These are phyloP conservation scores for Eupithecia abbreviata DNA, from an alignment of 2,888 invertebrate species.

Conservation along the genomic window DNA sequence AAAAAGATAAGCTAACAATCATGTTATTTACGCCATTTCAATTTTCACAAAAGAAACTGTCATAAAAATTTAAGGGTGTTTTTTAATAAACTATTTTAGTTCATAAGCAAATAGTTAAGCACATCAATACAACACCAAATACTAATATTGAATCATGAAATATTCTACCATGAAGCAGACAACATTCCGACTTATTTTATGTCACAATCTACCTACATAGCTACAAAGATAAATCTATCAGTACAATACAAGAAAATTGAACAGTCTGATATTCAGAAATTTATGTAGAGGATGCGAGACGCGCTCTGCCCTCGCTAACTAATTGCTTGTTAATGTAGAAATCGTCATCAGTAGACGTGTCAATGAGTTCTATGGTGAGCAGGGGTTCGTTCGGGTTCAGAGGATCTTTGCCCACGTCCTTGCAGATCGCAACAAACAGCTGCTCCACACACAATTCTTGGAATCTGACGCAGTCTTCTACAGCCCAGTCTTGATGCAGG, in stretches of 20 bases:
- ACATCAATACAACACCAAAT: background rate
- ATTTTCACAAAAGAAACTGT: background rate
- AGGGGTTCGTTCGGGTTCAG: slow-evolving; percentile 85
- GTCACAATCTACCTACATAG: slow-evolving; percentile 5
- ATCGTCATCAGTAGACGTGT: slow-evolving; percentile 87
- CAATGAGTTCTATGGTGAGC: slow-evolving; percentile 87
- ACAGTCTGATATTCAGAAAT: slow-evolving; percentile 18
- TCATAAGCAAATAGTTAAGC: background rate
- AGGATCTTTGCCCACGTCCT: slow-evolving; percentile 85
- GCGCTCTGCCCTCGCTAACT: slow-evolving; percentile 85
- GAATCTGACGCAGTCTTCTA: slow-evolving; percentile 89
- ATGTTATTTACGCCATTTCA: background rate
- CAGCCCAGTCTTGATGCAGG: slow-evolving; percentile 86
- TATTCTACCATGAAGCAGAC: background rate
- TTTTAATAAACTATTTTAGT: background rate
- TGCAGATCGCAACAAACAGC: slow-evolving; percentile 87
- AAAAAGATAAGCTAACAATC: background rate
- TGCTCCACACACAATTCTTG: slow-evolving; percentile 88
- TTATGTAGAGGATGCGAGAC: slow-evolving; percentile 61
- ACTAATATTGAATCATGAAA: background rate
- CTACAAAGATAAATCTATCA: background rate
- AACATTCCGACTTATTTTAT: background rate
- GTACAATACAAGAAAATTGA: slow-evolving; percentile 30
- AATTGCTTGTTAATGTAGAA: slow-evolving; percentile 86
- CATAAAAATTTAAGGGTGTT: background rate